Conservation (phyloP, 2,113 vertebrate genomes). For the Petrocephalus zakoni region DNA sequence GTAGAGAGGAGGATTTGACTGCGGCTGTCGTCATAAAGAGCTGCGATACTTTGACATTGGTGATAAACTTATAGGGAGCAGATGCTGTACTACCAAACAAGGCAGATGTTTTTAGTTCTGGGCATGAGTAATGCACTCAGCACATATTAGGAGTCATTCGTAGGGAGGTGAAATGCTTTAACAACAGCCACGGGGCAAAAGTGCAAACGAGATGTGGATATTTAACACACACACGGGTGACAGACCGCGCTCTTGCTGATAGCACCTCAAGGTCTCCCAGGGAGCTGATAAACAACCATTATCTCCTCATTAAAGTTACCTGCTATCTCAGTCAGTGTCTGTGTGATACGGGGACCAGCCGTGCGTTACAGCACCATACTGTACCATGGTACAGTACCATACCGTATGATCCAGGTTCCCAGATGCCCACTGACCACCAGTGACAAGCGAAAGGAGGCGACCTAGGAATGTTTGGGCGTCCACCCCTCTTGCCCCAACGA, state of each 20-base stretch:
- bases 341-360: not conserved
- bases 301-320: not conserved
- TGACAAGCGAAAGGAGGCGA: not conserved
- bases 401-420: not conserved
- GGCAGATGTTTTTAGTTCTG: constrained; percentile 40
- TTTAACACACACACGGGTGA: not conserved
- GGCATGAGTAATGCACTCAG: not conserved
- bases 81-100: constrained; percentile 34
- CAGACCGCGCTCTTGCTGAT: not conserved
- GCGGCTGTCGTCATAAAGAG: not conserved
- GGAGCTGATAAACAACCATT: not conserved
- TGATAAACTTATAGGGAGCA: constrained; percentile 29
- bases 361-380: too few species aligned
- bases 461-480: not conserved
- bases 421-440: not conserved
- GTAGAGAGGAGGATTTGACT: not conserved
- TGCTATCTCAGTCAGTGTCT: not conserved
- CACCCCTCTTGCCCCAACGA: not conserved
- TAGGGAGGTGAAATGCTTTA: not conserved
- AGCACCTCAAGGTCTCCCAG: not conserved
- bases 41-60: constrained; percentile 10
- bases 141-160: too few species aligned
- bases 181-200: not conserved
- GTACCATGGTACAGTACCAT: too few species aligned
- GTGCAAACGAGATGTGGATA: not conserved